Conservation (phyloP, 2,797 vertebrate species). For the Phataginus tricuspis region DNA sequence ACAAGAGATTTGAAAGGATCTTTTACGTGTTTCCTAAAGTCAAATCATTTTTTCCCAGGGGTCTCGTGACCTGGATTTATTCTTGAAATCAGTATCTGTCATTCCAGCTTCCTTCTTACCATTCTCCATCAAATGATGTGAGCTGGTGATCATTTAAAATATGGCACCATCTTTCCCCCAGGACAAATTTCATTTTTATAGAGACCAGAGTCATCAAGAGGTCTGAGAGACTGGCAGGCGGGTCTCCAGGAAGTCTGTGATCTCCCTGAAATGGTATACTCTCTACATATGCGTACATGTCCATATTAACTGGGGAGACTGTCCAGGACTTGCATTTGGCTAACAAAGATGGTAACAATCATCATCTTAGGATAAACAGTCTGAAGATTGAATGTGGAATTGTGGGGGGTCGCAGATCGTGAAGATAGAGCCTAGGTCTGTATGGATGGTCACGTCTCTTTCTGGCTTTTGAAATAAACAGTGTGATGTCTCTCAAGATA, state of each 20-base stretch:
- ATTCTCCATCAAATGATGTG: neutral
- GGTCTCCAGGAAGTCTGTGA: neutral
- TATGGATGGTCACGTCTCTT: neutral
- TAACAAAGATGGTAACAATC: neutral
- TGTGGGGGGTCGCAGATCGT: rapidly evolving
- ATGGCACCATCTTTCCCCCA: neutral
- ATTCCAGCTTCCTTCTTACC: neutral
- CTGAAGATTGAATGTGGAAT: neutral
- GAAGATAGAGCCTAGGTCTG: neutral
- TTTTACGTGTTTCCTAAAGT: neutral
- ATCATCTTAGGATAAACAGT: neutral
- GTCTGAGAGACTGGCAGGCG: too few relatives aligned
- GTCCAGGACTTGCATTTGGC: neutral
- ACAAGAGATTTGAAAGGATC: neutral
- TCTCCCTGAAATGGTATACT: neutral
- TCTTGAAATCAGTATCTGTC: neutral
- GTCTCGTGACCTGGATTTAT: neutral
- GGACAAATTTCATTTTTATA: neutral
- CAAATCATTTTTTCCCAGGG: neutral
- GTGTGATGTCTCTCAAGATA: neutral
- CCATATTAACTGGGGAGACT: neutral
- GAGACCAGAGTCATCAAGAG: neutral
- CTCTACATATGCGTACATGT: neutral
- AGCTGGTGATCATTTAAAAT: neutral
- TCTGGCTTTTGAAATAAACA: neutral